Percentiles rank a stretch among this genome's conserved stretches.
Conservation (phyloP, 2,113 vertebrate species). For the Parotia lawesii region DNA sequence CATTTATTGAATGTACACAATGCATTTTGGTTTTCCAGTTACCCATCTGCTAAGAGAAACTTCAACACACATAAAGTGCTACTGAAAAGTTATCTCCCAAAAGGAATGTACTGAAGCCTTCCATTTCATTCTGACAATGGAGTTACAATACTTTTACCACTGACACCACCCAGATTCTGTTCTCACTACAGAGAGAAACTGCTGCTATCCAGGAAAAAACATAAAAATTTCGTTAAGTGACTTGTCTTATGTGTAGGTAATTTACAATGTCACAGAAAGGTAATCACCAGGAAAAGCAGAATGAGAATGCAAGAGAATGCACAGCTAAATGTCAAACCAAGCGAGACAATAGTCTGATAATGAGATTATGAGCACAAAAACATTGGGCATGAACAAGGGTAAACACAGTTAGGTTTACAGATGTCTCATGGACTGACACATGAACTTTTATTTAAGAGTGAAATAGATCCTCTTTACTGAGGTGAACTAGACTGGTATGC, state of each 20-base stretch:
- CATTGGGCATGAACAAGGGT: not conserved
- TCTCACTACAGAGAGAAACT: not conserved
- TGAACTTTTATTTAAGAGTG: not conserved
- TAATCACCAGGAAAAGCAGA: not conserved
- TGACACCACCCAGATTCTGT: not conserved
- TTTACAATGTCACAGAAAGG: not conserved
- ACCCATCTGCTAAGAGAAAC: not conserved
- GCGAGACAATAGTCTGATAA: not conserved
- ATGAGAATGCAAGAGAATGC: not conserved
- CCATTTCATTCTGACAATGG: not conserved
- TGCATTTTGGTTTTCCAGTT: not conserved
- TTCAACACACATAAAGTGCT: not conserved
- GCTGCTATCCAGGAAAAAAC: constrained; percentile 16
- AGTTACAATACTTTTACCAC: not conserved
- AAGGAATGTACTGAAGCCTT: not conserved
- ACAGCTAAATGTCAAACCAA: not conserved
- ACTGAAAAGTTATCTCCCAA: not conserved
- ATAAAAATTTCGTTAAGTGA: not conserved
- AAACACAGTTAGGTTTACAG: not conserved
- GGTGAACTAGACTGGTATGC: not conserved
- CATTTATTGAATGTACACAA: not conserved
- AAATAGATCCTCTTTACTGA: not conserved
- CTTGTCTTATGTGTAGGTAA: not conserved
- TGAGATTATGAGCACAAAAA: not conserved
- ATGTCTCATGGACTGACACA: not conserved